Evolutionary conservation across 92 coral and sea anemone species (phyloP).

Genomic region (Zoanthus gigantus): DNA sequence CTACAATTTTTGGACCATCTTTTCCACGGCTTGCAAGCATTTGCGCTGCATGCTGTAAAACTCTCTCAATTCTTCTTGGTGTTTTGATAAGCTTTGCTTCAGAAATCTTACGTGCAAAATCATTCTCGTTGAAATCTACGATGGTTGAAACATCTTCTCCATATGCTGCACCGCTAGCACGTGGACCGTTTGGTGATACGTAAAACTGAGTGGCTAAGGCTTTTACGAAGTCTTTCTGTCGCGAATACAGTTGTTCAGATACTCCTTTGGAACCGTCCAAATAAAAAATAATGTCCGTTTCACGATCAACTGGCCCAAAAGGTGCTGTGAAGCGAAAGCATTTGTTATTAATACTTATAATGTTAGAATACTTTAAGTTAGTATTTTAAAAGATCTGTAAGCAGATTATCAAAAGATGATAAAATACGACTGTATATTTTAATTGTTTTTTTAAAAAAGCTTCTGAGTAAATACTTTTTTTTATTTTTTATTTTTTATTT

Average conservation of each 20-base stretch:
- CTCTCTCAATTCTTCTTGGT: slow-evolving; percentile 33
- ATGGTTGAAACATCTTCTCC: slow-evolving; percentile 1
- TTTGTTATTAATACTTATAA: too few species aligned
- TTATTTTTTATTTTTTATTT: too few species aligned
- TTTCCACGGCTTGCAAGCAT: slow-evolving; percentile 13
- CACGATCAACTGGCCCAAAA: slow-evolving; percentile 40
- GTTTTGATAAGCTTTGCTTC: slow-evolving; percentile 21
- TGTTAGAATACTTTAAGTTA: too few species aligned
- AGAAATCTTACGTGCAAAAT: slow-evolving; percentile 21
- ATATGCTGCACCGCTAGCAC: slow-evolving; percentile 17
- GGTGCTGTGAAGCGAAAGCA: slow-evolving; percentile 19
- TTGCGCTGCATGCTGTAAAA: slow-evolving; percentile 19
- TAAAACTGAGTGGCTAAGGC: slow-evolving; percentile 57
- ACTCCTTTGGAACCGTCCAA: slow-evolving; percentile 65
- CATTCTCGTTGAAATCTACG: slow-evolving; percentile 22
- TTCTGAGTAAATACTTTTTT: too few species aligned
- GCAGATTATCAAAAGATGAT: too few species aligned
- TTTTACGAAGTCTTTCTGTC: slow-evolving; percentile 51
- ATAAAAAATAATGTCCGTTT: slow-evolving; percentile 47
- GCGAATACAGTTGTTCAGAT: slow-evolving; percentile 19
- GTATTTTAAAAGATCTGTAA: too few species aligned
- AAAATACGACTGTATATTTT: too few species aligned
- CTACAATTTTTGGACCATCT: slow-evolving; percentile 33
- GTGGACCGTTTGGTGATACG: slow-evolving; percentile 44
- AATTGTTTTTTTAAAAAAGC: too few species aligned